Base-by-base conservation (phyloP, 2,888 invertebrate genomes). In the Agelastica alni region DNA sequence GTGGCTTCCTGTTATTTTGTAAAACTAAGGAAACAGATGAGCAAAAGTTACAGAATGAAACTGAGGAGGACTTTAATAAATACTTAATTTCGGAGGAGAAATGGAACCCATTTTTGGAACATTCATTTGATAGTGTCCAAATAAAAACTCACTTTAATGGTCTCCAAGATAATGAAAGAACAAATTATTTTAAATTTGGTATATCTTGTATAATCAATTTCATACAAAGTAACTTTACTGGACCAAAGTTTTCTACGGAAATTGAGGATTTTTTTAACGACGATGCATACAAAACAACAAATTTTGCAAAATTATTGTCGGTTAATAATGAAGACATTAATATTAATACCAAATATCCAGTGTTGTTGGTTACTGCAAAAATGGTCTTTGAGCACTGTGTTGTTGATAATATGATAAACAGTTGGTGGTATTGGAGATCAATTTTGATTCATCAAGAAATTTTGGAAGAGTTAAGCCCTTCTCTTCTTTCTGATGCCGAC, bases 201-300 rank as follows among this genome's bases (percentile, higher is more conserved):
- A 79, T 90, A 12, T 81, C 86, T 28, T 81, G 86, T 61, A 77
- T 91, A 18, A 78, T 88, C 43, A 80, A 82, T 17, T 95, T 93
- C 76, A 82, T 91, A 47, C 89, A 92, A 73, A 81, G 81, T 46
- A 95, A 95, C 76, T 94, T 91, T 83, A 87, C 87, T 43, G 89
- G 93, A 0, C 90, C 91, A 2, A 75, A 80, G 34, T 70, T 81
- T 18, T 72, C 78, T 26, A 69, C 79, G 1, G 68, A 75, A 36
- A 66, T 80, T 39, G 70, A 75, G 9, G 69, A 79, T 26, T 80
- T 79, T 63, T 69, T 82, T 12, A 75, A 75, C 6, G 58, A 61
- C 1, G 72, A 77, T 30, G 79, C 78, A 75, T 80, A 83, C 3
- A 74, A 78, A 55, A 63, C 71, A 32, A 59, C 80, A 26, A 78